phyloP scores from a whole-genome alignment of 2,113 vertebrate genomes.

The Gavia stellata region DNA sequence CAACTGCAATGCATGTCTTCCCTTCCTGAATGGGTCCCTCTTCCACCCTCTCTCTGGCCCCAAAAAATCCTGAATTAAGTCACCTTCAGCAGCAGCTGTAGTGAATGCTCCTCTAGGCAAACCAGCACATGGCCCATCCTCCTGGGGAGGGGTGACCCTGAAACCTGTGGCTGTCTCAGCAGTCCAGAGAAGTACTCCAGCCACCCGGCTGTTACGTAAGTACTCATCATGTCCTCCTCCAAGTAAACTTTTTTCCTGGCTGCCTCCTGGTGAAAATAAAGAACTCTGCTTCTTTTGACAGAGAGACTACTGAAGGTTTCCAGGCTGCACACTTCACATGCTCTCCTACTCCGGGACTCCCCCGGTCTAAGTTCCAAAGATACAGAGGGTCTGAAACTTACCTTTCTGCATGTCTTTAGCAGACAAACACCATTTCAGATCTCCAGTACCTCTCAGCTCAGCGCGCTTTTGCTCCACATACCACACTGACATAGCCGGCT shows the following conservation, averaged over 20 bases:
- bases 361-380: background rate
- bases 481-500: background rate
- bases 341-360: background rate
- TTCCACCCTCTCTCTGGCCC: background rate
- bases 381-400: background rate
- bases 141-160: background rate
- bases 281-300: background rate
- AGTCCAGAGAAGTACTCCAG: background rate
- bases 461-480: background rate
- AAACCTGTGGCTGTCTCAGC: background rate
- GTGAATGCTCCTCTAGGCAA: background rate
- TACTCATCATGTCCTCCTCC: background rate
- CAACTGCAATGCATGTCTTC: background rate
- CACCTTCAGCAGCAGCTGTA: background rate
- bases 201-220: background rate
- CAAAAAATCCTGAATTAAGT: background rate
- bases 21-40: background rate
- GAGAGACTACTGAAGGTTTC: background rate
- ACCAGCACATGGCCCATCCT: background rate
- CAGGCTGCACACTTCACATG: background rate
- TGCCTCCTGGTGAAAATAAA: background rate
- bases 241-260: background rate
- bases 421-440: background rate
- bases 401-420: background rate
- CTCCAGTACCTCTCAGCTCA: background rate